Evolutionary conservation across 2,797 vertebrate genomes (phyloP), one percentile per base, ranked within the genome.

Genomic region (Phalloptychus januarius): DNA sequence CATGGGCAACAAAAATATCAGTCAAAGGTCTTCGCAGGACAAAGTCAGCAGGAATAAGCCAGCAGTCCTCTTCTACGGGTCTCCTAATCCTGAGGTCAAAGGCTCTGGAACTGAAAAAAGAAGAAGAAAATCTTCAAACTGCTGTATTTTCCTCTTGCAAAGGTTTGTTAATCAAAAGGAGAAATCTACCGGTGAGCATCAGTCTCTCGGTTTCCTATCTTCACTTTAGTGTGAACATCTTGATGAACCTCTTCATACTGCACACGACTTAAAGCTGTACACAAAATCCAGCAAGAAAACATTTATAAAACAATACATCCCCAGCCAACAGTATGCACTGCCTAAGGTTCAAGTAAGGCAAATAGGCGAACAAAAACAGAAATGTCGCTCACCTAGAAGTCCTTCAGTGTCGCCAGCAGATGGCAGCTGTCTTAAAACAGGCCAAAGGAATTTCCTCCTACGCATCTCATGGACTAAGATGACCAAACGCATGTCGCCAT

Each of bases 401-500:
- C 95, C 95, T 33, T 79, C 65, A 4, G 46, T 6, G 31, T 15
- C 25, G 54, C 44, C 18, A 2, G 82, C 79, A 1, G 70, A 81
- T 33, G 90, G 82, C 16, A 36, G 36, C 76, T 89, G 87, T 71
- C 69, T 89, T 46, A 95, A 18, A 71, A 78, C 87, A 0, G 95
- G 95, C 95, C 95, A 96, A 54, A 95, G 84, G 69, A 95, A 90
- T 13, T 31, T 0, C 0, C 74, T 0, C 0, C 82, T 31, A 0
- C 50, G 16, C 36, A 38, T 80, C 6, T 72, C 48, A 31, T 95
- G 93, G 77, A 90, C 71, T 25, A 94, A 70, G 74, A 95, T 75
- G 69, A 89, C 16, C 18, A 95, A 18, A 0, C 65, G 86, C 0
- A 77, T 78, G 12, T 84, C 85, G 63, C 81, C 93, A 36, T 54